These are phyloP conservation scores for Anthopleura sola DNA, from an alignment of 64 coral and sea anemone species.

Conservation along the genomic window DNA sequence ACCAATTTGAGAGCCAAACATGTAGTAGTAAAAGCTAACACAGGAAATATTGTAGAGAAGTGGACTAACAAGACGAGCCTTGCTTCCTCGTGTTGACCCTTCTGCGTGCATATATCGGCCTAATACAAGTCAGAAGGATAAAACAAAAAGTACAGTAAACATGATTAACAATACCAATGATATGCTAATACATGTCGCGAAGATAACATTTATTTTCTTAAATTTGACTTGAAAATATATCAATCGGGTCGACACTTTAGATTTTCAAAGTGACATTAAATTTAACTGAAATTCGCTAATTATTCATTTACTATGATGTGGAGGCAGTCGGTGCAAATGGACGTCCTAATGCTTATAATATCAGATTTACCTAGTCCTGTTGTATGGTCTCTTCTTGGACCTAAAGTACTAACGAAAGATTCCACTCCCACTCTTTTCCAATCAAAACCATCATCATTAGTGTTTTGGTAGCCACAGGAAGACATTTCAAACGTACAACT, in stretches of 20 bases:
- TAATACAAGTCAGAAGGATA: background rate
- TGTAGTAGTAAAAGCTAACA: conserved; percentile 6
- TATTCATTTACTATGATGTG: too few species aligned
- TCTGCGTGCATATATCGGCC: background rate
- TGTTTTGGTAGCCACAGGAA: background rate
- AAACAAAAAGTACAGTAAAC: background rate
- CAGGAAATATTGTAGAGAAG: background rate
- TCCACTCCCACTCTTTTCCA: background rate
- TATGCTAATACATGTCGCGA: too few species aligned
- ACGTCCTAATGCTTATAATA: background rate
- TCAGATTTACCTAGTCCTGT: background rate
- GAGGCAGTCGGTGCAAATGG: too few species aligned
- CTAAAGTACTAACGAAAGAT: background rate
- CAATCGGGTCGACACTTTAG: too few species aligned
- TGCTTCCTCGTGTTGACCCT: conserved; percentile 3
- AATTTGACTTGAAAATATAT: too few species aligned
- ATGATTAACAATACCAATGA: too few species aligned
- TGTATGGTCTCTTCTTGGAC: background rate
- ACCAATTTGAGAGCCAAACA: conserved; percentile 3
- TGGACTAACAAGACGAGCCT: conserved; percentile 5
- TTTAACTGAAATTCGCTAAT: too few species aligned
- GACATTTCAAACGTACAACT: background rate
- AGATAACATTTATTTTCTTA: too few species aligned
- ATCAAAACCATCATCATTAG: background rate
- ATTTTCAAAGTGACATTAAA: too few species aligned